Base-by-base conservation (phyloP, 2,797 vertebrate species). In the Eupleurogrammus muticus region DNA sequence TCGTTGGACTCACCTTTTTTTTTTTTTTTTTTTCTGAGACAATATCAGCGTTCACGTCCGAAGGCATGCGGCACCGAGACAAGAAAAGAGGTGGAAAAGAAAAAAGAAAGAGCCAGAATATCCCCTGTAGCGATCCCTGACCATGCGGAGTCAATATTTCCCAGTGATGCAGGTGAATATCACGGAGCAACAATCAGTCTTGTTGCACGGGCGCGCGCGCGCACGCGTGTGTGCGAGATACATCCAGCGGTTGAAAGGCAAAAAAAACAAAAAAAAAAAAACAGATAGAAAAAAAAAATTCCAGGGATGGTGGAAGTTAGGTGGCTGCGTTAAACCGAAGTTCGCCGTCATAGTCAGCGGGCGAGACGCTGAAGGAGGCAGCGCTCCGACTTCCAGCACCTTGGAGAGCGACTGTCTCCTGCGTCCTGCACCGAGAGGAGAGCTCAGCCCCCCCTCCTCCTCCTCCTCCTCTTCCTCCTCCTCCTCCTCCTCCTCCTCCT, bases 111-210 rank as follows among this genome's bases (percentile, higher is more conserved):
- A 61, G 54, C 53, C 6, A 47, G 56, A 59, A 61, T 79, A 87
- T 82, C 88, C 86, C 84, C 79, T 70, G 12, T 66, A 53, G 79
- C 83, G 52, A 82, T 86, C 77, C 80, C 83, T 79, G 80, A 89
- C 85, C 86, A 90, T 90, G 88, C 89, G 69, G 78, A 87, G 77
- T 89, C 79, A 84, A 66, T 92, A 92, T 91, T 92, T 92, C 92
- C 92, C 83, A 84, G 79, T 55, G 82, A 74, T 80, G 87, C 90
- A 90, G 90, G 85, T 88, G 79, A 34, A 86, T 54, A 40, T 79
- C 60, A 79, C 80, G 74, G 54, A 80, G 79, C 89, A 70, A 75
- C 81, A 75, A 79, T 77, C 81, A 84, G 69, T 89, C 69, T 84
- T 87, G 83, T 85, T 85, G 85, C 85, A 79, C 73, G 66, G 24